Percentiles rank a stretch among this genome's conserved stretches.
phyloP scores from a whole-genome alignment of 2,113 vertebrate species.

The Odocoileus hemionus region DNA sequence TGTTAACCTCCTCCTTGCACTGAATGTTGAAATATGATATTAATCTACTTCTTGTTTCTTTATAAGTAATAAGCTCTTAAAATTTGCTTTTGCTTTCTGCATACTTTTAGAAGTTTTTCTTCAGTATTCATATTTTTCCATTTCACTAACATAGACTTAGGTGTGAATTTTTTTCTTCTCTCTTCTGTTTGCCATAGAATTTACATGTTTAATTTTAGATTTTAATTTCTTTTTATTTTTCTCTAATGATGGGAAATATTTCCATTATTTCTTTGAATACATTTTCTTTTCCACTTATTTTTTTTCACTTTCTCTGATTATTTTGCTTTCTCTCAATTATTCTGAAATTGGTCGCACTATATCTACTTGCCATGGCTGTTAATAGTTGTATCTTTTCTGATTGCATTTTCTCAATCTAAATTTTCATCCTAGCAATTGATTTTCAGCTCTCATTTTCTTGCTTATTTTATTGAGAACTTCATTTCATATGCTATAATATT shows the following conservation, averaged over 20 bases:
- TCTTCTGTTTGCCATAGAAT: not conserved
- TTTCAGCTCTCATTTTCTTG: not conserved
- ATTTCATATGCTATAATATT: not conserved
- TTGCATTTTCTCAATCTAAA: not conserved
- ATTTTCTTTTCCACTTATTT: not conserved
- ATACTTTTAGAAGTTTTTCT: not conserved
- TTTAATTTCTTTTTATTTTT: not conserved
- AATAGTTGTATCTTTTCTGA: not conserved
- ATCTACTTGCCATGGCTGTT: not conserved
- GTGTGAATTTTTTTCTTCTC: not conserved
- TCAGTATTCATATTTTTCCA: not conserved
- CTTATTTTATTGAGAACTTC: not conserved
- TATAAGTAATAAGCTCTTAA: not conserved
- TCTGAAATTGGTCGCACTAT: not conserved
- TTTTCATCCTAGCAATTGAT: not conserved
- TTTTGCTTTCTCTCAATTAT: not conserved
- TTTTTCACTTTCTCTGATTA: not conserved
- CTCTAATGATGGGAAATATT: not conserved
- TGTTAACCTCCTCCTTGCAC: not conserved
- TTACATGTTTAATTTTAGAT: not conserved
- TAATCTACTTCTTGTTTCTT: not conserved
- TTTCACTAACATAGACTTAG: not conserved
- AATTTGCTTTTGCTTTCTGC: not conserved
- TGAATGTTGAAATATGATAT: not conserved
- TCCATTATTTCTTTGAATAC: not conserved